Percentiles rank a stretch among this genome's conserved stretches.
Conservation (phyloP, 2,888 invertebrate genomes). For the Tanaodytes sp. region DNA sequence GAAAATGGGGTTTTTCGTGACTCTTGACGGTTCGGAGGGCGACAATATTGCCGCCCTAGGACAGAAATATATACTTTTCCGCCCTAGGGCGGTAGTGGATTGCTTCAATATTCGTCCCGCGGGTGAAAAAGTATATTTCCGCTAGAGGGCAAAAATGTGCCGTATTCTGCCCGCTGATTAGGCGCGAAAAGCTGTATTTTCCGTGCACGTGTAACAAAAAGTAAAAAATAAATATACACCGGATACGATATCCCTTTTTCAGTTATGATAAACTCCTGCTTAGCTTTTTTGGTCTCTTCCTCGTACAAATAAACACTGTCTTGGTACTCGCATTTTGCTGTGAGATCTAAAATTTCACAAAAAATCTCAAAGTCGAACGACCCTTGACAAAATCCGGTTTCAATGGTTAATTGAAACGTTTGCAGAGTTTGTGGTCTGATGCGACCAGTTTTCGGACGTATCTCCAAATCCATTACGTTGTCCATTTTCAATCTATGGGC, state of each 20-base stretch:
- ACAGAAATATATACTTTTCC: too few species aligned
- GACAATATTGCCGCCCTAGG: too few species aligned
- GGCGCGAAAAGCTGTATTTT: too few species aligned
- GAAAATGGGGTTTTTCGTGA: too few species aligned
- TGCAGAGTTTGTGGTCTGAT: constrained; percentile 9
- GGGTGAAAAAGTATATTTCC: too few species aligned
- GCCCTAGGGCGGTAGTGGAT: too few species aligned
- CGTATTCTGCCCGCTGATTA: too few species aligned
- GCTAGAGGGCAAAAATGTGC: too few species aligned
- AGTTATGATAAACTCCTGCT: constrained; percentile 19
- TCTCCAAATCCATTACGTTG: not conserved
- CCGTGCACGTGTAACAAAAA: too few species aligned
- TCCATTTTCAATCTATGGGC: not conserved
- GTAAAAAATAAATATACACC: constrained; percentile 2
- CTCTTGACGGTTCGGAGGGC: too few species aligned
- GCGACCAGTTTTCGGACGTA: not conserved
- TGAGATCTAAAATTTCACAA: constrained; percentile 14
- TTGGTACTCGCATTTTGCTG: constrained; percentile 15
- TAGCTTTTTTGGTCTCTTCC: constrained; percentile 4
- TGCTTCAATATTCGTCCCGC: too few species aligned
- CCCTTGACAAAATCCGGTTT: constrained; percentile 5
- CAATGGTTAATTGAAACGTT: constrained; percentile 5
- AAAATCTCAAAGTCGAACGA: constrained; percentile 14
- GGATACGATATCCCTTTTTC: constrained; percentile 22
- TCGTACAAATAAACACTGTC: constrained; percentile 12